Conservation (phyloP, 2,113 vertebrate genomes). For the Phylloscopus trochiloides region DNA sequence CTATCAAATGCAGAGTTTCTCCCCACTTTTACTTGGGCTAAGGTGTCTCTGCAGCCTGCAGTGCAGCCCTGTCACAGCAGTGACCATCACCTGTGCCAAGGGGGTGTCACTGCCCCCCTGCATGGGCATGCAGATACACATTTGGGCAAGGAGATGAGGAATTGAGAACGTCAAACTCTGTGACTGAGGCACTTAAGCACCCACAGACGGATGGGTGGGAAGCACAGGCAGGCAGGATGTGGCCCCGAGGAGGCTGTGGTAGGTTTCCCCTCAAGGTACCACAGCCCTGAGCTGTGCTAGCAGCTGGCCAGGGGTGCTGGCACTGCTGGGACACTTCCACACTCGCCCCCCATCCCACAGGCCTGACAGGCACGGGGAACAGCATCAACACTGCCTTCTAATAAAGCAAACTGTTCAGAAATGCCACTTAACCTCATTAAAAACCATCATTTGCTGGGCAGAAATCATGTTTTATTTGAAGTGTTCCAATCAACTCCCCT, state of each 20-base stretch:
- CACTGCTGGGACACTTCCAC: not conserved
- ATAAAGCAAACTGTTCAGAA: not conserved
- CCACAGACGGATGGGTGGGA: not conserved
- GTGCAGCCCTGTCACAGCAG: not conserved
- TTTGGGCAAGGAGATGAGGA: not conserved
- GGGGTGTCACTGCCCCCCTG: accelerated
- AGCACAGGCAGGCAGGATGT: not conserved
- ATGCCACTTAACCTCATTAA: not conserved
- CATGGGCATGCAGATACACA: accelerated
- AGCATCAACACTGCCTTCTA: not conserved
- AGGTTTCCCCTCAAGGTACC: not conserved
- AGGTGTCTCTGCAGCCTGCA: not conserved
- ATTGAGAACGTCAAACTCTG: accelerated
- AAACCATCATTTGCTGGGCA: not conserved
- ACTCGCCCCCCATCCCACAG: accelerated
- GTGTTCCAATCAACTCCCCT: not conserved
- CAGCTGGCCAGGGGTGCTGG: not conserved
- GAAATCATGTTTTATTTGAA: not conserved
- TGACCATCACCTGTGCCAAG: not conserved
- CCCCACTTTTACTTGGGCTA: not conserved
- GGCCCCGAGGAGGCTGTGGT: not conserved
- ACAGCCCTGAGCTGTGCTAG: not conserved
- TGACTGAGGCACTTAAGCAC: not conserved
- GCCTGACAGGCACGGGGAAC: not conserved
- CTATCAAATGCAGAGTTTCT: accelerated